Evolutionary conservation across 2,888 invertebrate genomes (phyloP), one percentile per base, ranked within the genome.

Genomic region (Eurytoma adleriae): DNA sequence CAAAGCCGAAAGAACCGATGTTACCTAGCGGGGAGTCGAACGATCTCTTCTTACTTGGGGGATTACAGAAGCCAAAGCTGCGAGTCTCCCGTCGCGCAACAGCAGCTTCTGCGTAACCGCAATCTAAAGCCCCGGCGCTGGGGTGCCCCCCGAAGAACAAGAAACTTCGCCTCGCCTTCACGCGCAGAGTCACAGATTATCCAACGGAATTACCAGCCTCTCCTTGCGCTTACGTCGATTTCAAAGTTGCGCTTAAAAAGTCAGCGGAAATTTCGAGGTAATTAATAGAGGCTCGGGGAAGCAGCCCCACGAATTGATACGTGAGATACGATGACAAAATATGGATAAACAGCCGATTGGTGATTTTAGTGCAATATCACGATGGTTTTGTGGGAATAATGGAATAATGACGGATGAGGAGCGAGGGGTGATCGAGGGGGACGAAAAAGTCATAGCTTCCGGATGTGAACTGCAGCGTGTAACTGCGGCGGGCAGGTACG

Each of bases 361-460:
- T 40, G 40, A 40, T 40, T 40, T 40, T 40, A 40, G 40, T 40
- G 40, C 40, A 40, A 7, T 40, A 40, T 40, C 40, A 40, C 40
- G 40, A 40, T 4, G 40, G 2, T 40, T 40, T 40, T 40, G 52
- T 5, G 27, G 3, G 10, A 14, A 27, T n/a, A 14, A 20, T 13
- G 70, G 24, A 18, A 24, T 14, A 14, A 16, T 14, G 52, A 18
- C 16, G 24, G 30, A 64, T 13, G 18, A 74, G 24, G 24, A 27
- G 48, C 27, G 48, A 61, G 24, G 50, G 87, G 87, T 86, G 85
- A 84, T 85, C 76, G 77, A 84, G 81, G 73, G 66, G 72, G 86
- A 85, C 88, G 86, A 3, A 88, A 68, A 89, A 90, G 90, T 90
- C 89, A 90, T 89, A 86, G 87, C 83, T 16, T 20, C 40, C 20